These are phyloP conservation scores for Drosophila repletoides DNA, from an alignment of 1,140 invertebrate species.

Conservation along the genomic window DNA sequence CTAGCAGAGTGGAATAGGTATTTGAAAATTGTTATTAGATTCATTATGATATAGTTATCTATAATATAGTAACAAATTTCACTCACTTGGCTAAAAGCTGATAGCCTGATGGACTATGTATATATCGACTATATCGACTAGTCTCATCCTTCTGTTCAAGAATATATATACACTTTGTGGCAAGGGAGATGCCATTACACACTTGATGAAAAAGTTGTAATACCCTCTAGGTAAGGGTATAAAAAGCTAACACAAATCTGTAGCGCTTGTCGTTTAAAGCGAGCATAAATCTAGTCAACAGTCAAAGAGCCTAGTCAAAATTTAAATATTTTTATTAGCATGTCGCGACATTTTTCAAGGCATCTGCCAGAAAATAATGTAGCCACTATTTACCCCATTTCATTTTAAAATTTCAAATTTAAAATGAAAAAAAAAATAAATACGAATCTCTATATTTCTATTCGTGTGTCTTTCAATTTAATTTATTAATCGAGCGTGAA, in stretches of 20 bases:
- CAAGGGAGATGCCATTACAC: no score
- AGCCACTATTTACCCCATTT: conserved; percentile 63
- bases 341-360: conserved; percentile 74
- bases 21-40: no score
- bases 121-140: no score
- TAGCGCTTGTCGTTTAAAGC: conserved; percentile 31
- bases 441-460: conserved; percentile 24
- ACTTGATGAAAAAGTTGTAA: no score
- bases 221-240: no score
- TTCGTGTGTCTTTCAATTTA: conserved; percentile 76
- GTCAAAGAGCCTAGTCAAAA: background rate
- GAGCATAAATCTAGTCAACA: conserved; percentile 54
- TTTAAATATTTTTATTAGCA: conserved; percentile 69
- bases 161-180: no score
- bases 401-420: conserved; percentile 52
- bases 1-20: no score
- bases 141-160: no score
- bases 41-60: no score
- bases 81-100: no score
- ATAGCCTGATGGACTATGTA: no score
- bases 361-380: conserved; percentile 61
- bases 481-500: conserved; percentile 80
- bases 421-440: background rate
- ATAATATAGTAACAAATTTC: no score
- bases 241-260: conserved; percentile 15